phyloP scores from a whole-genome alignment of 2,888 invertebrate species.

The Agrotis segetum region DNA sequence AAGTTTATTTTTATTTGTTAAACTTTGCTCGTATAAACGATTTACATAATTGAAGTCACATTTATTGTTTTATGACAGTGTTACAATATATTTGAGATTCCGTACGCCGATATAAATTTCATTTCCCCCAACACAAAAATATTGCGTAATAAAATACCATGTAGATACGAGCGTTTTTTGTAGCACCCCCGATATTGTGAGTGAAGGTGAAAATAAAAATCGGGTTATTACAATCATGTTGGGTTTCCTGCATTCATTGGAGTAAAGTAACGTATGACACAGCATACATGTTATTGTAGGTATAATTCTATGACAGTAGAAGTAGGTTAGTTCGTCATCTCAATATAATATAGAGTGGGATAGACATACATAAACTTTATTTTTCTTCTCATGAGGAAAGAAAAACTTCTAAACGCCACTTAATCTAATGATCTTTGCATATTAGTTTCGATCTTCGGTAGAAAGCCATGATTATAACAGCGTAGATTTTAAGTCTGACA shows the following conservation, averaged over 20 bases:
- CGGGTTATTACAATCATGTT: slow-evolving; percentile 24
- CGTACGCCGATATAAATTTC: slow-evolving; percentile 55
- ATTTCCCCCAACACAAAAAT: slow-evolving; percentile 51
- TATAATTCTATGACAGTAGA: not conserved
- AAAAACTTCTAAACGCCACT: too few relatives aligned
- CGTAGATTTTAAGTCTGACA: too few relatives aligned
- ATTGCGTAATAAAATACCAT: slow-evolving; percentile 49
- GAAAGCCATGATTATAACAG: too few relatives aligned
- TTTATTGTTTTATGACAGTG: slow-evolving; percentile 64
- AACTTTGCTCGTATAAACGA: slow-evolving; percentile 60
- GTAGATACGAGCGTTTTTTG: slow-evolving; percentile 22
- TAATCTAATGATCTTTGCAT: too few relatives aligned
- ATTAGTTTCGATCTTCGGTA: too few relatives aligned
- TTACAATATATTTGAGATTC: slow-evolving; percentile 57
- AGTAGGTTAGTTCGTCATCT: not conserved
- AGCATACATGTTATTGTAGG: slow-evolving; percentile 8
- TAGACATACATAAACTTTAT: too few relatives aligned
- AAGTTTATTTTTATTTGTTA: slow-evolving; percentile 63
- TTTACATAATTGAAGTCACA: slow-evolving; percentile 66
- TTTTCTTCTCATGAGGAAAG: too few relatives aligned
- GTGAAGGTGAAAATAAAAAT: slow-evolving; percentile 45
- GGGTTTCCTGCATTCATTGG: slow-evolving; percentile 8
- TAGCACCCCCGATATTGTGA: slow-evolving; percentile 28
- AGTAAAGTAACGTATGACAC: not conserved
- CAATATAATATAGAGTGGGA: too few relatives aligned